Evolutionary conservation across 2,888 invertebrate species (phyloP), one percentile per base, ranked within the genome.

Genomic region (Thereva nobilitata): DNA sequence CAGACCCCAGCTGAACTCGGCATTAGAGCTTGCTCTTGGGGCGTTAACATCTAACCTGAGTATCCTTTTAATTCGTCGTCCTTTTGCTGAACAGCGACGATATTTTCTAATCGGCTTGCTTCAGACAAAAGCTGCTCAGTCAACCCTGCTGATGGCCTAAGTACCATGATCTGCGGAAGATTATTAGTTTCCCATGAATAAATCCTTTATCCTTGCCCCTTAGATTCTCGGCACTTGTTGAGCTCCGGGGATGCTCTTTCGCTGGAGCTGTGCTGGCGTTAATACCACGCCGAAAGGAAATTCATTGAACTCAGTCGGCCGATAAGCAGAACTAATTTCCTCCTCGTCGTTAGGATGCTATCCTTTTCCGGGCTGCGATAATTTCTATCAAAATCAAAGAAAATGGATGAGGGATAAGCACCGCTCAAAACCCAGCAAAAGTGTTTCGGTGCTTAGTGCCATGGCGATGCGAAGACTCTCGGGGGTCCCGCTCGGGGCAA

Each of bases 151-250:
- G 54, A 64, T 64, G 47, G 40, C 37, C 53, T 64, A 64, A 64
- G 64, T 53, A 64, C 64, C 42, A 40, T 52, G 64, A 54, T 54
- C 54, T 55, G 47, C 64, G 55, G 64, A 64, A 64, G 64, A 64
- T 64, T 64, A 64, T 64, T 64, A 54, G 64, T 64, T 64, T 64
- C 64, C 54, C 64, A 64, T 64, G 64, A 64, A 64, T 45, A 64
- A 64, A 55, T 64, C 64, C 64, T 64, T 64, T 64, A 53, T 64
- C 45, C 44, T 53, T 40, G 40, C 49, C 61, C 61, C 61, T 61
- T 49, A 23, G 42, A 42, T 34, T 41, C 3, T 10, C 6, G 34
- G 52, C 63, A 64, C 64, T 64, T 64, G 64, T 64, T 64, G 64
- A 53, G 42, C 54, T 38, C 9, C 38, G 47, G 44, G 40, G 37